These are phyloP conservation scores for Heterotilapia buettikoferi DNA, from an alignment of 2,113 vertebrate genomes.

Conservation along the genomic window DNA sequence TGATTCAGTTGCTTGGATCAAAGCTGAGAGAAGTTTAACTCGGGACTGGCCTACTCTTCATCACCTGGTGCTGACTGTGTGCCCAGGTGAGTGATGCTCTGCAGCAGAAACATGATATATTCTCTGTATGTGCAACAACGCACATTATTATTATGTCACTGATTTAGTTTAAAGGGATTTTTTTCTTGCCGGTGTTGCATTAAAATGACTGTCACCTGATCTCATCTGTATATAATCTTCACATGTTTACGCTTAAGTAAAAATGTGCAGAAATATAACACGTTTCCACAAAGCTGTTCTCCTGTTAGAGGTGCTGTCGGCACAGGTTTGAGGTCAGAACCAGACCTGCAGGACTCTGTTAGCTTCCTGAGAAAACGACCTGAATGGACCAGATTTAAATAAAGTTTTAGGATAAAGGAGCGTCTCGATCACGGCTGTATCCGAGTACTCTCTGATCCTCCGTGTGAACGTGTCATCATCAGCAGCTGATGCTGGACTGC, in stretches of 20 bases:
- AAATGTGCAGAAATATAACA: not conserved
- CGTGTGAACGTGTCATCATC: not conserved
- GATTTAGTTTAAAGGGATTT: not conserved
- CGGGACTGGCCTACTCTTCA: not conserved
- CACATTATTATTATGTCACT: not conserved
- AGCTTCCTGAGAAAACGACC: not conserved
- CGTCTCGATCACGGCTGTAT: not conserved
- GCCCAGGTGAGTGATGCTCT: not conserved
- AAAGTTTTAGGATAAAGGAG: not conserved
- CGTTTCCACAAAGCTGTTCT: not conserved
- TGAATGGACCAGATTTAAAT: not conserved
- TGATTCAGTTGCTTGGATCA: not conserved
- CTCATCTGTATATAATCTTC: accelerated
- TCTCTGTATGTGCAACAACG: not conserved
- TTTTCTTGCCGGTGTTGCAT: not conserved
- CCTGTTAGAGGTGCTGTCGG: not conserved
- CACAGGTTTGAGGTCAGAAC: not conserved
- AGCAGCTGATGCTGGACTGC: not conserved
- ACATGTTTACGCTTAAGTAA: not conserved
- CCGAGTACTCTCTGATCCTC: not conserved
- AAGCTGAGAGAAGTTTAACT: not conserved
- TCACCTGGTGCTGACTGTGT: not conserved
- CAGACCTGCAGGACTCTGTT: not conserved
- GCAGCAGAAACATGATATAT: not conserved
- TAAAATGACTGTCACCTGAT: not conserved